A percentile compares a stretch with the other conserved stretches of the same genome.
These are phyloP conservation scores for Vandiemenella viatica DNA, from an alignment of 2,888 invertebrate species.

Conservation along the genomic window DNA sequence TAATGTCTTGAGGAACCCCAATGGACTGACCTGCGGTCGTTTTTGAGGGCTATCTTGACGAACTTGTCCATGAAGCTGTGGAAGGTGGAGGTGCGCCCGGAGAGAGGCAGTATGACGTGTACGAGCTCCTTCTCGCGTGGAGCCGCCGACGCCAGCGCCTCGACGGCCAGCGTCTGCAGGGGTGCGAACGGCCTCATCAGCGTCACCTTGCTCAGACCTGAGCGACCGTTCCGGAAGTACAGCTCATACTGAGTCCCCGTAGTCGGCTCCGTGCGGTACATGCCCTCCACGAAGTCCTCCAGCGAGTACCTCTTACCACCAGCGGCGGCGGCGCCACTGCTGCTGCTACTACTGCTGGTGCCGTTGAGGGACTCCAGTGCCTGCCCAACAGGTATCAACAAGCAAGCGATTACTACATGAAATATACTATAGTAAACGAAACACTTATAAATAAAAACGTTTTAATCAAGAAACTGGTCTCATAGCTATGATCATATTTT, in stretches of 20 bases:
- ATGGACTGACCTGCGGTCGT: constrained; percentile 40
- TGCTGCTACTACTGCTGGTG: background rate
- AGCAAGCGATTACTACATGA: too few species aligned
- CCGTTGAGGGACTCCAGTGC: background rate
- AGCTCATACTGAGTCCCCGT: constrained; percentile 63
- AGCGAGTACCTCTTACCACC: constrained; percentile 35
- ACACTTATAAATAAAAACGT: too few species aligned
- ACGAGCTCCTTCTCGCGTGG: constrained; percentile 46
- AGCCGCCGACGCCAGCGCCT: constrained; percentile 29
- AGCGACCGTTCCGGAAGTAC: constrained; percentile 41
- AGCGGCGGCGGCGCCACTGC: constrained; percentile 2
- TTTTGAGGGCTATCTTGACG: constrained; percentile 47
- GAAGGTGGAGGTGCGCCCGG: constrained; percentile 53
- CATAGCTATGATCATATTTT: too few species aligned
- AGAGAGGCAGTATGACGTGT: constrained; percentile 55
- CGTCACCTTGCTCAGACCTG: constrained; percentile 41
- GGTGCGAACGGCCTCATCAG: constrained; percentile 56
- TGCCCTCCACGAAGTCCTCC: constrained; percentile 59
- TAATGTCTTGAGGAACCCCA: too few species aligned
- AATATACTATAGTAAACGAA: too few species aligned
- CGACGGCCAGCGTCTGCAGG: constrained; percentile 41
- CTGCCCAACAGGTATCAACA: too few species aligned
- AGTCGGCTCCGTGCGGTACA: constrained; percentile 54
- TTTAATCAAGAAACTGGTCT: too few species aligned
- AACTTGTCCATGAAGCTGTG: constrained; percentile 61